Percentiles rank a stretch among this genome's conserved stretches.
phyloP scores from a whole-genome alignment of 2,113 vertebrate species.

The Zosterops borbonicus region DNA sequence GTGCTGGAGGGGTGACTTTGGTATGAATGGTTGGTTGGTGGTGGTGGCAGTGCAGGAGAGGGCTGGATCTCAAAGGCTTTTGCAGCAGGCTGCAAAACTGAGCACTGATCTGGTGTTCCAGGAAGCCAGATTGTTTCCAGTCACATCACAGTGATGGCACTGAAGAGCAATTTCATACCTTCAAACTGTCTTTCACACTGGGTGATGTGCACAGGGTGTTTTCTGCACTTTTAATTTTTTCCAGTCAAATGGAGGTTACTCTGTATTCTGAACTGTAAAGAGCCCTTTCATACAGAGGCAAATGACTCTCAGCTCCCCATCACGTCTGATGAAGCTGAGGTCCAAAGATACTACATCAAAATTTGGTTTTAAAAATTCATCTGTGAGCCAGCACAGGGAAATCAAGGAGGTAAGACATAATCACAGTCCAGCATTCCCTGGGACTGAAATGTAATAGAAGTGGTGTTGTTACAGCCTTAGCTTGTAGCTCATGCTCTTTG shows the following conservation, averaged over 20 bases:
- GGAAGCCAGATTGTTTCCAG: not conserved
- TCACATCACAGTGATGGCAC: not conserved
- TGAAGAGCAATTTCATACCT: not conserved
- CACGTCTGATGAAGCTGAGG: not conserved
- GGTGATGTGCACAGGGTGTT: not conserved
- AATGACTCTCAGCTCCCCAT: not conserved
- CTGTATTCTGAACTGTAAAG: not conserved
- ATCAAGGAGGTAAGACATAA: not conserved
- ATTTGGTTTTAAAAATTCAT: conserved; percentile 23
- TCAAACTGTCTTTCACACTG: not conserved
- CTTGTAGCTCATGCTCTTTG: not conserved
- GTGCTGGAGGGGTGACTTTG: rapidly evolving
- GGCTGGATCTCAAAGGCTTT: not conserved
- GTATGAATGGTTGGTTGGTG: not conserved
- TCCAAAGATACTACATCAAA: not conserved
- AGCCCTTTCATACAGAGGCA: not conserved
- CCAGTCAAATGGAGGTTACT: not conserved
- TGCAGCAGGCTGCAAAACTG: not conserved
- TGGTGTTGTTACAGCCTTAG: not conserved
- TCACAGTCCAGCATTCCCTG: not conserved
- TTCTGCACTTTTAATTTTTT: not conserved
- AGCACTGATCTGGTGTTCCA: not conserved
- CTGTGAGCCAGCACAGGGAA: not conserved
- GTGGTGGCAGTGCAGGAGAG: not conserved
- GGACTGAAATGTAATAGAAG: not conserved